Percentiles rank a stretch among this genome's conserved stretches.
These are phyloP conservation scores for Albula goreensis DNA, from an alignment of 2,113 vertebrate species.

Conservation along the genomic window DNA sequence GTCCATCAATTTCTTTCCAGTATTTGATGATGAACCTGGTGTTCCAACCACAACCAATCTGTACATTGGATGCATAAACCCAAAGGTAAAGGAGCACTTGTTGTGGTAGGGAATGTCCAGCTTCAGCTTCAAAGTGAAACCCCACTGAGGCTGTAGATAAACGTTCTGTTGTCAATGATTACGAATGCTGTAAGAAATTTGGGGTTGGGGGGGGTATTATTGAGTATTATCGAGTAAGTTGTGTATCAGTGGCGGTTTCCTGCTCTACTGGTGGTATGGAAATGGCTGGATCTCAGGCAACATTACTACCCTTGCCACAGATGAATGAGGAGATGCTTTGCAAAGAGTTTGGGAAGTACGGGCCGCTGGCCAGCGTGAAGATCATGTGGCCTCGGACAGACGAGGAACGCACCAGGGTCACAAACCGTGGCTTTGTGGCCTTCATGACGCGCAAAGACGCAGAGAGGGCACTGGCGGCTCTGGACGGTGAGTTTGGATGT, in stretches of 20 bases:
- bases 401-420: constrained; percentile 71
- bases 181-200: too few relatives aligned
- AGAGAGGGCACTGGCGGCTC: constrained; percentile 71
- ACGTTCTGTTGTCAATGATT: too few relatives aligned
- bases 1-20: constrained; percentile 39
- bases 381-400: constrained; percentile 83
- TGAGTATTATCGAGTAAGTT: too few relatives aligned
- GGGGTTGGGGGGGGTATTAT: too few relatives aligned
- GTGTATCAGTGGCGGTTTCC: too few relatives aligned
- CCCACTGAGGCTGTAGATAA: too few relatives aligned
- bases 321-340: constrained; percentile 82
- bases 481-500: constrained; percentile 63
- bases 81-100: constrained; percentile 62
- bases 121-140: too few relatives aligned
- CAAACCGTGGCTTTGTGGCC: constrained; percentile 77
- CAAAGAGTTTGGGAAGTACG: constrained; percentile 79
- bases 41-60: constrained; percentile 75
- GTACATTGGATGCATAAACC: constrained; percentile 78
- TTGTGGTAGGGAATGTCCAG: neutral
- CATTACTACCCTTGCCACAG: constrained; percentile 43
- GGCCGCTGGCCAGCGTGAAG: constrained; percentile 78
- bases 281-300: neutral
- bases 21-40: constrained; percentile 71
- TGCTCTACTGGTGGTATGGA: too few relatives aligned
- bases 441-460: constrained; percentile 80